Conservation (phyloP, 2,888 invertebrate genomes). For the Lasioglossum vierecki region DNA sequence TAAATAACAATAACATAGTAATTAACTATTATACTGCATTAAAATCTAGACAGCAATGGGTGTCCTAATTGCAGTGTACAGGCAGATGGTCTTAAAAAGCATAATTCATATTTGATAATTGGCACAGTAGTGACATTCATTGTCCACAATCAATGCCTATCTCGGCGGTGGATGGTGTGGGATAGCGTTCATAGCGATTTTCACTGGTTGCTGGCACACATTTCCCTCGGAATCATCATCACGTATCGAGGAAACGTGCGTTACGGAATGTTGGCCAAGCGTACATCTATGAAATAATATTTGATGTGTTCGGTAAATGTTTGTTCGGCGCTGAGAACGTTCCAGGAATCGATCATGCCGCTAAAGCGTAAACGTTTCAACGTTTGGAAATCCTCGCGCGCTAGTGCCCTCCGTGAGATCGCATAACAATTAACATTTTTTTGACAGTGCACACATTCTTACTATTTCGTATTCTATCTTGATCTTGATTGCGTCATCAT, state of each 20-base stretch:
- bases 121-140: neutral
- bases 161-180: neutral
- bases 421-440: neutral
- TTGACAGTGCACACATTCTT: neutral
- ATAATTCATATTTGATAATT: neutral
- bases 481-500: neutral
- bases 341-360: slow-evolving; percentile 47
- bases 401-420: neutral
- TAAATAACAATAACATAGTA: neutral
- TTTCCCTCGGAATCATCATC: slow-evolving; percentile 15
- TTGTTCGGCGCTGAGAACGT: slow-evolving; percentile 49
- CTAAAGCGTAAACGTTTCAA: slow-evolving; percentile 33
- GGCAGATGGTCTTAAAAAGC: neutral
- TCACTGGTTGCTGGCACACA: slow-evolving; percentile 11
- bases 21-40: neutral
- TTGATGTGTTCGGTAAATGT: slow-evolving; percentile 61
- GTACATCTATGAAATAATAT: slow-evolving; percentile 64
- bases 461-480: neutral
- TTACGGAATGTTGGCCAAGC: slow-evolving; percentile 51
- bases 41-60: neutral
- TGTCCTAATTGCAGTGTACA: neutral
- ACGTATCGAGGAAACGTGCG: slow-evolving; percentile 53
- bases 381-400: neutral
- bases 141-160: neutral
- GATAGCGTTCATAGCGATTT: neutral